Evolutionary conservation across 2,888 invertebrate species (phyloP).

Genomic region (Cinara cedri): DNA sequence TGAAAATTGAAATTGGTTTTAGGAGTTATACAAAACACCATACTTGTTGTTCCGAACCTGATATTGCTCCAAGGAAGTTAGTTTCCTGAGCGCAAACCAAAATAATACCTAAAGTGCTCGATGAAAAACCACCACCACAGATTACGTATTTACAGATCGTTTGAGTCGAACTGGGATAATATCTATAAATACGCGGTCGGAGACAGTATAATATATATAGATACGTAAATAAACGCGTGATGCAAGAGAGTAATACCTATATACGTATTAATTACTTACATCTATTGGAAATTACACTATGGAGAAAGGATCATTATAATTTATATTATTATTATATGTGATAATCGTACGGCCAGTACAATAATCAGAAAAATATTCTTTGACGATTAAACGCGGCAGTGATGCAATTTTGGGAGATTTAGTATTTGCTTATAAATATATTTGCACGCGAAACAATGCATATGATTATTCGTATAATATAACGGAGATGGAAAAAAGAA

Average conservation of each 20-base stretch:
- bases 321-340: neutral
- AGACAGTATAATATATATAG: no score
- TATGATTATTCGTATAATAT: neutral
- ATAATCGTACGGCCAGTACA: neutral
- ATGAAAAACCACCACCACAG: no score
- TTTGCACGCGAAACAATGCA: conserved; percentile 33
- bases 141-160: no score
- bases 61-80: no score
- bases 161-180: no score
- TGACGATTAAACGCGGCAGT: neutral
- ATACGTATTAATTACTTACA: conserved; percentile 5
- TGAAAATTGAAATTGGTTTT: no score
- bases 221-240: neutral
- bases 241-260: conserved; percentile 6
- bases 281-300: conserved; percentile 3
- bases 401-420: conserved; percentile 26
- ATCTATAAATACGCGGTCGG: no score
- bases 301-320: conserved; percentile 30
- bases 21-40: no score
- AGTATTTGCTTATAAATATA: conserved; percentile 18
- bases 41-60: no score
- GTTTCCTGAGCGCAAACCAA: no score
- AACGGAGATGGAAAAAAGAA: neutral
- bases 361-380: conserved; percentile 9
- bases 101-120: no score